phyloP scores from a whole-genome alignment of 53 echinoderm and acorn worm genomes.

The Antedon mediterranea region DNA sequence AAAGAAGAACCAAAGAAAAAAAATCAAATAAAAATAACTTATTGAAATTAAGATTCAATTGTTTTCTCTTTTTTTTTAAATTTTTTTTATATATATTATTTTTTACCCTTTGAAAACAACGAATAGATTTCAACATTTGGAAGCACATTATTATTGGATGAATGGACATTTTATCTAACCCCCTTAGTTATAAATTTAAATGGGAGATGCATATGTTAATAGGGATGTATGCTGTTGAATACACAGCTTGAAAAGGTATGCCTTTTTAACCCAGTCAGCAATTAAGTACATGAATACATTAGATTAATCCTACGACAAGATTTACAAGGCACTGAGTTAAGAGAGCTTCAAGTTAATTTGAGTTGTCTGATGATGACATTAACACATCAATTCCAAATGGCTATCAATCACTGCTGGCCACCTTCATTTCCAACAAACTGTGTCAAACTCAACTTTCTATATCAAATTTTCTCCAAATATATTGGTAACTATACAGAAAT shows the following conservation, averaged over 20 bases:
- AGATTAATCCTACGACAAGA: background rate
- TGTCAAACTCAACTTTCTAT: too few species aligned
- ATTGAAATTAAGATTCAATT: background rate
- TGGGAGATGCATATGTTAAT: background rate
- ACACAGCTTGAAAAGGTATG: background rate
- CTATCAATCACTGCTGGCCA: too few species aligned
- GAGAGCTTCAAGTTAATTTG: background rate
- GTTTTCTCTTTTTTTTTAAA: background rate
- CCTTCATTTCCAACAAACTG: too few species aligned
- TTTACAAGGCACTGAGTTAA: background rate
- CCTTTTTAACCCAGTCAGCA: background rate
- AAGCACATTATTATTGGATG: background rate
- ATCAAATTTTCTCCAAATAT: background rate
- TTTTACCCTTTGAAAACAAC: background rate
- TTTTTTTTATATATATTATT: background rate
- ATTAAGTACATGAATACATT: background rate
- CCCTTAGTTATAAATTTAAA: background rate
- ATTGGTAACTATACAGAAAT: background rate
- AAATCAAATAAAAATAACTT: background rate
- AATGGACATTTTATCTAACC: background rate
- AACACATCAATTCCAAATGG: background rate
- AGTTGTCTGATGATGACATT: background rate
- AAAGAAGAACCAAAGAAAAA: conserved; percentile 1
- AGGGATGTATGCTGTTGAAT: background rate
- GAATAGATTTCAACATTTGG: background rate